Conservation (phyloP, 2,888 invertebrate genomes). For the Ptilodon capucinus region DNA sequence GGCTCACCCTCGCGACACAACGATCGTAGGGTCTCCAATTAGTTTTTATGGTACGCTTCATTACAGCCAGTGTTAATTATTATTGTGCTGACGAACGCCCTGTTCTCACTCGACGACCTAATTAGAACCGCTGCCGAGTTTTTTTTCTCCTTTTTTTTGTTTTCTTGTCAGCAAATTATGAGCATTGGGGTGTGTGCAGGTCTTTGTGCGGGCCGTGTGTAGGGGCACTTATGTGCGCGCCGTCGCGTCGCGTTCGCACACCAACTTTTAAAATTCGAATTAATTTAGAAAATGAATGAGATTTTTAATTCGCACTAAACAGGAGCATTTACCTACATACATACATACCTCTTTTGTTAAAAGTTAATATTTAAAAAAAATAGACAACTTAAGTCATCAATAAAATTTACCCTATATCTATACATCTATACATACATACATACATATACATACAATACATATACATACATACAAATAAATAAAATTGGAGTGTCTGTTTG, state of each 20-base stretch:
- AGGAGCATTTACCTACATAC: background rate
- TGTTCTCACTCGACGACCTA: constrained; percentile 79
- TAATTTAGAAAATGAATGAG: constrained; percentile 25
- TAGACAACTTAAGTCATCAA: no score
- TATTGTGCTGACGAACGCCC: constrained; percentile 79
- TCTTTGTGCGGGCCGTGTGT: constrained; percentile 53
- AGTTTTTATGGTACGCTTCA: constrained; percentile 80
- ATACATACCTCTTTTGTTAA: no score
- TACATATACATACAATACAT: no score
- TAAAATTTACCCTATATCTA: no score
- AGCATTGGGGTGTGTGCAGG: constrained; percentile 62
- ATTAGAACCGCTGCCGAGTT: constrained; percentile 70
- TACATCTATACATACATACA: no score
- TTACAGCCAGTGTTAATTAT: constrained; percentile 81
- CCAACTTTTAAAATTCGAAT: constrained; percentile 38
- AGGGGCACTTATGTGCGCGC: constrained; percentile 42
- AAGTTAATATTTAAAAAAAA: no score
- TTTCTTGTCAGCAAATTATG: constrained; percentile 71
- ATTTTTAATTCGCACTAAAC: constrained; percentile 13
- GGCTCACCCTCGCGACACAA: constrained; percentile 54
- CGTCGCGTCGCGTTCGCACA: constrained; percentile 32
- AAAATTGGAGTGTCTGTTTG: no score
- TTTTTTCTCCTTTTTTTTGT: constrained; percentile 60
- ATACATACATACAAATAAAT: no score
- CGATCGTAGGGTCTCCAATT: constrained; percentile 73